Base-by-base conservation (phyloP, 2,888 invertebrate species). In the Nomada lathburiana region DNA sequence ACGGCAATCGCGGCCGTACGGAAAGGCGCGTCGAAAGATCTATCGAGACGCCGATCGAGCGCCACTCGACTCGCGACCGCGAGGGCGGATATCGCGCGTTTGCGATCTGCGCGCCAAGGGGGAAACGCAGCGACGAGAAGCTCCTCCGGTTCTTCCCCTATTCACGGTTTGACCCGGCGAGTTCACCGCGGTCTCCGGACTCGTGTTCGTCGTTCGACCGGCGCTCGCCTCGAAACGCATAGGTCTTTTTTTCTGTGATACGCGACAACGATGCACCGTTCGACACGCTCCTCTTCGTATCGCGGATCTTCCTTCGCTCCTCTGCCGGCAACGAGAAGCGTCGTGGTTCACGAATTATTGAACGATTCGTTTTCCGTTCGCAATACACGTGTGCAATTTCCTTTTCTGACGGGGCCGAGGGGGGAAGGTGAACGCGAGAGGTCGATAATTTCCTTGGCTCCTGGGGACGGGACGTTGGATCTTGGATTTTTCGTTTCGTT, bases 201-300 rank as follows among this genome's bases (percentile, higher is more conserved):
- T 65, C 47, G 78, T 26, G 78, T 26, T 53, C 10, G 44, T 18
- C 29, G 47, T 16, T 26, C 55, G 50, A 76, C 64, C 59, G 59
- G 42, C 53, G 69, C 47, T 74, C 76, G 44, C 72, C 53, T 10
- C 76, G 76, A 83, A 79, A 83, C 71, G 84, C 80, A 76, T 80
- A 81, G 76, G 72, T 63, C 84, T 89, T 47, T 47, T 89, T 88
- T 89, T 88, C 88, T 69, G 85, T 86, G 85, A 89, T 87, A 88
- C 78, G 76, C 76, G 83, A 84, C 86, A 85, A 87, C 86, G 89
- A 88, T 82, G 80, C 75, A 76, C 59, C 76, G 69, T 63, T 42
- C 78, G 53, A 71, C 76, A n/a, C 69, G 62, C 55, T 74, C 53
- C 36, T 60, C 63, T 60, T 60, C 73, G 68, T 36, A 2, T 59